phyloP scores from a whole-genome alignment of 2,113 vertebrate species.

The Conger conger region DNA sequence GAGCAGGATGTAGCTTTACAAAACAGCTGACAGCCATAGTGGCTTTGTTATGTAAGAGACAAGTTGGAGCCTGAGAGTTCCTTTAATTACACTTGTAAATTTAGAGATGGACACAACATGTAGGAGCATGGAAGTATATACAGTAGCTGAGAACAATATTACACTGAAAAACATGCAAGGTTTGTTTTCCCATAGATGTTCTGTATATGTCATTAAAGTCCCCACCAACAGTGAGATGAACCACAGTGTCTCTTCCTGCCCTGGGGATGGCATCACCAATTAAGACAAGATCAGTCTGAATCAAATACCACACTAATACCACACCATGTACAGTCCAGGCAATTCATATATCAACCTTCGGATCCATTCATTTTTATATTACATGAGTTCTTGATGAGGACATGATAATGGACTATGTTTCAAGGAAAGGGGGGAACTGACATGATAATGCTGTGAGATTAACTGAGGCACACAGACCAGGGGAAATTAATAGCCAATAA shows the following conservation, averaged over 20 bases:
- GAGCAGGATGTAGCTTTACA: neutral
- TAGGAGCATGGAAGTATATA: too few relatives aligned
- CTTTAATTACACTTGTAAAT: neutral
- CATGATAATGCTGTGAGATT: neutral
- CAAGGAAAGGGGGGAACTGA: neutral
- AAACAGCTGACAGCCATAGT: neutral
- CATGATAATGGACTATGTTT: neutral
- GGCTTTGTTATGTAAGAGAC: neutral
- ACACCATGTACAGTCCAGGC: neutral
- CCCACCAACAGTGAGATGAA: neutral
- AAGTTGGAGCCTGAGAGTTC: neutral
- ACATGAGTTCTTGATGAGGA: neutral
- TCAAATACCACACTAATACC: neutral
- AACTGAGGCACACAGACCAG: neutral
- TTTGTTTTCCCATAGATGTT: too few relatives aligned
- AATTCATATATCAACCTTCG: neutral
- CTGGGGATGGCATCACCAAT: too few relatives aligned
- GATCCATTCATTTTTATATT: neutral
- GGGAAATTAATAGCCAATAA: neutral
- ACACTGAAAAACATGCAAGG: too few relatives aligned
- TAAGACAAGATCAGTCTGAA: too few relatives aligned
- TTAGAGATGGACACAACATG: neutral
- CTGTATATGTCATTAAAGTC: too few relatives aligned
- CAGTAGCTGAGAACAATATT: too few relatives aligned
- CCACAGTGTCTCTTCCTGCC: neutral